phyloP scores from a whole-genome alignment of 2,888 invertebrate genomes.

The Beris morrisii region DNA sequence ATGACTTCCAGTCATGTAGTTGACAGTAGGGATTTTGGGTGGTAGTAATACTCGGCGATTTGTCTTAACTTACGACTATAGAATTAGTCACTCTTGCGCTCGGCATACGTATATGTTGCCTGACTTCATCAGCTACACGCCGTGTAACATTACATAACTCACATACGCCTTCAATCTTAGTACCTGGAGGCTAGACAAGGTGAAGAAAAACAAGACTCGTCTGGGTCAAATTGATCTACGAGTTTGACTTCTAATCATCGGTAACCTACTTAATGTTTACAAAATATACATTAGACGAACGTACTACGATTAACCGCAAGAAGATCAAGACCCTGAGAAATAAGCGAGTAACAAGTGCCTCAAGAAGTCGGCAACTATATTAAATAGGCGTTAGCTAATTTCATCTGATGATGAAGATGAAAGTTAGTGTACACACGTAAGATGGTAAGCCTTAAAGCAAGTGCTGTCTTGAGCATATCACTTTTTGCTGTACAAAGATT shows the following conservation, averaged over 20 bases:
- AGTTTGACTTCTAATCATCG: too few relatives aligned
- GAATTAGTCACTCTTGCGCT: slow-evolving; percentile 22
- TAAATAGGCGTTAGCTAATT: too few relatives aligned
- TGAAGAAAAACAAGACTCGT: slow-evolving; percentile 13
- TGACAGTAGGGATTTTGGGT: slow-evolving; percentile 24
- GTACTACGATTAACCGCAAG: background rate
- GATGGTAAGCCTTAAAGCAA: too few relatives aligned
- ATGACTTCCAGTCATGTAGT: slow-evolving; percentile 17
- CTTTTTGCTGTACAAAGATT: too few relatives aligned
- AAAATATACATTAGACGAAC: too few relatives aligned
- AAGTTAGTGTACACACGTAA: too few relatives aligned
- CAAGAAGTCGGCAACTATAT: slow-evolving; percentile 7
- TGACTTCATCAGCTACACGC: too few relatives aligned
- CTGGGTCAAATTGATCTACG: slow-evolving; percentile 19
- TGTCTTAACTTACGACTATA: slow-evolving; percentile 14
- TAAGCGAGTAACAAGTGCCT: slow-evolving; percentile 19
- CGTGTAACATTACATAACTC: slow-evolving; percentile 12
- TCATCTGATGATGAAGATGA: too few relatives aligned
- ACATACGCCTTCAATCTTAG: slow-evolving; percentile 23
- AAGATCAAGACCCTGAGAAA: slow-evolving; percentile 17
- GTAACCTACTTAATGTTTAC: too few relatives aligned
- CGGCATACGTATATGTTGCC: too few relatives aligned
- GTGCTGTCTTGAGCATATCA: too few relatives aligned
- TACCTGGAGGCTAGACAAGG: slow-evolving; percentile 15
- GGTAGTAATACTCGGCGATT: slow-evolving; percentile 23